phyloP scores from a whole-genome alignment of 2,797 vertebrate genomes.

The Linurgus olivaceus region DNA sequence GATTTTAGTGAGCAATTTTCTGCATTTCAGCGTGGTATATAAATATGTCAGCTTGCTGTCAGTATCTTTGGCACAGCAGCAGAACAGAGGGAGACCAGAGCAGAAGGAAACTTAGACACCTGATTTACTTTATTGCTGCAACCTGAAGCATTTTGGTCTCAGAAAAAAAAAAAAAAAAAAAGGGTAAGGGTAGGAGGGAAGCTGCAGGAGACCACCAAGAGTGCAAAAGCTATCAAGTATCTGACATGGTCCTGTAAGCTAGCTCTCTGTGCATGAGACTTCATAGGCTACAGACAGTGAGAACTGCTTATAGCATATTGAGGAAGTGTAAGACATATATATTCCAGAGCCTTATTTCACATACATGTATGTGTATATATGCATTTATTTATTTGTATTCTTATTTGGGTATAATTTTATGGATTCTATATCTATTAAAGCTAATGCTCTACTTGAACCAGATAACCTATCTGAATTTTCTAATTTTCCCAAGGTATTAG shows the following conservation, averaged over 20 bases:
- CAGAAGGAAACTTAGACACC: neutral
- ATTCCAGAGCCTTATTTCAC: neutral
- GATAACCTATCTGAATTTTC: neutral
- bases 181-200: neutral
- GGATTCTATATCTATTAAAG: neutral
- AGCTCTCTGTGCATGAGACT: neutral
- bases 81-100: neutral
- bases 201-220: neutral
- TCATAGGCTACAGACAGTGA: neutral
- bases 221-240: neutral
- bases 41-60: neutral
- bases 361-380: accelerated
- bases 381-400: neutral
- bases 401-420: neutral
- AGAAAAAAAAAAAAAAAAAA: neutral
- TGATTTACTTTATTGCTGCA: neutral
- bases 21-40: neutral
- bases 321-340: neutral
- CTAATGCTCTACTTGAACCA: neutral
- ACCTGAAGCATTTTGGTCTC: neutral
- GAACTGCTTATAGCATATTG: neutral
- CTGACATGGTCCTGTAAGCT: neutral
- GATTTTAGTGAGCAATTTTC: neutral
- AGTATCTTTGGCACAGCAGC: neutral
- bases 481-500: neutral